These are phyloP conservation scores for Metridium senile DNA, from an alignment of 92 coral and sea anemone species.

Conservation along the genomic window DNA sequence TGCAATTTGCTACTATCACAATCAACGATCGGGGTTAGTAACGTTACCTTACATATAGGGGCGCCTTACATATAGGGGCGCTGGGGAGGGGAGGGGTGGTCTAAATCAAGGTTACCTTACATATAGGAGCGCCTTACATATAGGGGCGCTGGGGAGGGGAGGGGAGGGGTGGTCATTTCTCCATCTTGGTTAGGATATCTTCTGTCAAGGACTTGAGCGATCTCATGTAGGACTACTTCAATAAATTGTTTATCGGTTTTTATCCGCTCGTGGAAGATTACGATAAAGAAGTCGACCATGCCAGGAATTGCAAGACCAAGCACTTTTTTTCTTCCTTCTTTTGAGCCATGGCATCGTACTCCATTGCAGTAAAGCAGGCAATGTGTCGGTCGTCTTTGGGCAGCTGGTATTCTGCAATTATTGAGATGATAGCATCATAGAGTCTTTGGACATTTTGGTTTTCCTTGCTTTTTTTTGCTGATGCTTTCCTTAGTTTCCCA, in stretches of 20 bases:
- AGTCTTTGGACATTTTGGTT: neutral
- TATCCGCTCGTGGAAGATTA: conserved; percentile 15
- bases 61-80: too few relatives aligned
- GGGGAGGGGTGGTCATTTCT: too few relatives aligned
- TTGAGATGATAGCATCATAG: neutral
- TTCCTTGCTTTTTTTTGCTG: neutral
- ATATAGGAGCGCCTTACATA: too few relatives aligned
- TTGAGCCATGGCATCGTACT: neutral
- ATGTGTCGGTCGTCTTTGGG: neutral
- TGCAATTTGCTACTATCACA: too few relatives aligned
- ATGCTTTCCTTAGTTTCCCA: neutral
- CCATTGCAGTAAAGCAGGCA: neutral
- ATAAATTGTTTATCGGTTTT: neutral
- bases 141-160: too few relatives aligned
- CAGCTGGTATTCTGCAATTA: neutral
- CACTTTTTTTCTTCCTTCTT: neutral
- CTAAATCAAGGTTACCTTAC: too few relatives aligned
- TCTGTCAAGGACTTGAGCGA: conserved; percentile 1
- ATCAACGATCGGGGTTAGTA: too few relatives aligned
- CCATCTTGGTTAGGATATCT: neutral
- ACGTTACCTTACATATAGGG: too few relatives aligned
- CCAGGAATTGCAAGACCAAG: neutral
- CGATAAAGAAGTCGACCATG: neutral
- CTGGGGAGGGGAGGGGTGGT: too few relatives aligned
- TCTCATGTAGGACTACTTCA: neutral